Conservation (phyloP, 2,888 invertebrate species). For the Psylliodes chrysocephalus region DNA sequence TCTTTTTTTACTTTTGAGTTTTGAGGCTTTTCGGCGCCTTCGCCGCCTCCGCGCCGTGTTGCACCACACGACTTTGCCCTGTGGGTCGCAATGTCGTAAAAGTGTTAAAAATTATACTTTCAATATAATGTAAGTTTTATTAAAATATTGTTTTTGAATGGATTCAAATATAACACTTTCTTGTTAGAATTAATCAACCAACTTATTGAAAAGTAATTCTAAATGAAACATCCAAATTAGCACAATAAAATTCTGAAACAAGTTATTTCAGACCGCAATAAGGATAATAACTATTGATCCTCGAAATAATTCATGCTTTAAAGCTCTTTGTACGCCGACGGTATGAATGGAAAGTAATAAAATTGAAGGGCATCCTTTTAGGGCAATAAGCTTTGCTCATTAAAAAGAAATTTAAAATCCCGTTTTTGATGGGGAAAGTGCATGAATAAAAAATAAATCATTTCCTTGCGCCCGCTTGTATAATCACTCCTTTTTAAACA, state of each 20-base stretch:
- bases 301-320: conserved; percentile 25
- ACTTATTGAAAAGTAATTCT: too few species aligned
- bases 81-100: too few species aligned
- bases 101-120: too few species aligned
- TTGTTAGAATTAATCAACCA: too few species aligned
- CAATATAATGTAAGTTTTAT: too few species aligned
- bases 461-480: conserved; percentile 23
- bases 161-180: too few species aligned
- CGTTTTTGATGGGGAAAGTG: conserved; percentile 28
- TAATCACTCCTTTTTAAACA: conserved; percentile 24
- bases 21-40: too few species aligned
- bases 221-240: neutral
- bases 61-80: too few species aligned
- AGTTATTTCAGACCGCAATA: conserved; percentile 24
- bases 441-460: conserved; percentile 36
- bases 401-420: conserved; percentile 34
- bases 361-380: conserved; percentile 35
- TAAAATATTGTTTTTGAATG: too few species aligned
- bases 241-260: neutral
- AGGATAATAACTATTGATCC: conserved; percentile 20
- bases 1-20: too few species aligned
- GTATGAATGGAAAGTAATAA: conserved; percentile 33
- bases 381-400: conserved; percentile 35
- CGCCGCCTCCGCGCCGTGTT: too few species aligned
- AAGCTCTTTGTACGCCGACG: conserved; percentile 22